Conservation (phyloP, 2,113 vertebrate species). For the Notothenia rossii region DNA sequence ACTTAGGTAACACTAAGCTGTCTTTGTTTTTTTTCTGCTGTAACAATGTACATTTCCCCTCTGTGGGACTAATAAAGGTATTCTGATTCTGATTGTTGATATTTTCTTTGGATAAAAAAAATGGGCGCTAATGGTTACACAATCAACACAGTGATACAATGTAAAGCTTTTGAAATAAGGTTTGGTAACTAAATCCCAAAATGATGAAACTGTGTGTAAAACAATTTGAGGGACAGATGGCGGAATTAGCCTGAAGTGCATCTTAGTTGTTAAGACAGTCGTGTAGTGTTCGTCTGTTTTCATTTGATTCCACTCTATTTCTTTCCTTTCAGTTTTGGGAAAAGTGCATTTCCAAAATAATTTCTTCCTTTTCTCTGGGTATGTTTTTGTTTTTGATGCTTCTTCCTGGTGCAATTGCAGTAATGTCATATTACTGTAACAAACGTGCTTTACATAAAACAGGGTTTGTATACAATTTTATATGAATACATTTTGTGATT, state of each 20-base stretch:
- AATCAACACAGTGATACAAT: not conserved
- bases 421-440: not conserved
- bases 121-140: not conserved
- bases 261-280: conserved; percentile 6
- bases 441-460: not conserved
- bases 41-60: too few relatives aligned
- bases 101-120: conserved; percentile 6
- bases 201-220: conserved; percentile 54
- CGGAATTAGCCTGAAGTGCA: conserved; percentile 29
- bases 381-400: not conserved
- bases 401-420: not conserved
- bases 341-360: not conserved
- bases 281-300: conserved; percentile 1
- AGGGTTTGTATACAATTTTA: not conserved
- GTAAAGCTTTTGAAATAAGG: conserved; percentile 4
- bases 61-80: too few relatives aligned
- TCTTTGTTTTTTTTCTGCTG: too few relatives aligned
- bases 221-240: conserved; percentile 29
- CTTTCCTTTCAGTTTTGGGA: not conserved
- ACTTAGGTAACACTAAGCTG: too few relatives aligned
- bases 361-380: not conserved
- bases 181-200: conserved; percentile 15
- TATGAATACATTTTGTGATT: not conserved
- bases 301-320: not conserved
- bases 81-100: not conserved